phyloP scores from a whole-genome alignment of 2,113 vertebrate species.

The Eubucco bourcierii region DNA sequence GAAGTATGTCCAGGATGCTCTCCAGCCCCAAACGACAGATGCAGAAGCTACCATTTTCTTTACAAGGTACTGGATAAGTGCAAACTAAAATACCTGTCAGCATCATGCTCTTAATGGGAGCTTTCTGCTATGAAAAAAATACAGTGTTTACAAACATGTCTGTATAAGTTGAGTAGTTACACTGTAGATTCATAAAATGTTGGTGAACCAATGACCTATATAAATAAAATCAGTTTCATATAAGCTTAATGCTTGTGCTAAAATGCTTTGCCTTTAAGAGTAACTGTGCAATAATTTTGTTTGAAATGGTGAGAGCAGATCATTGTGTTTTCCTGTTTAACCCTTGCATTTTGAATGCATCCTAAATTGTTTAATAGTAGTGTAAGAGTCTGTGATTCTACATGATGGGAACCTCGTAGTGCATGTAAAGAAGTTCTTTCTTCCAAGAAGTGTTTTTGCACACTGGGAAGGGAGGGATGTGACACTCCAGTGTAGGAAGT shows the following conservation, averaged over 20 bases:
- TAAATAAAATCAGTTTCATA: background rate
- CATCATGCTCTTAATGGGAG: background rate
- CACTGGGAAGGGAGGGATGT: background rate
- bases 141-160: background rate
- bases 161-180: background rate
- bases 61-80: slow-evolving; percentile 83
- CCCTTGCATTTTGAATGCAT: background rate
- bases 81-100: background rate
- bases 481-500: background rate
- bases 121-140: background rate
- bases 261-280: background rate
- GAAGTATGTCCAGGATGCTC: slow-evolving; percentile 94
- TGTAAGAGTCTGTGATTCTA: background rate
- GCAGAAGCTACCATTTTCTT: slow-evolving; percentile 98
- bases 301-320: background rate
- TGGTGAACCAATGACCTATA: background rate
- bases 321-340: background rate
- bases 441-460: background rate
- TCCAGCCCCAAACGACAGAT: slow-evolving; percentile 94
- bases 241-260: background rate
- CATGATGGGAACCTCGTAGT: background rate
- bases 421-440: background rate
- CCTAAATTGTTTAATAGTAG: background rate
- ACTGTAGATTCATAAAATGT: background rate
- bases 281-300: background rate